Evolutionary conservation across 92 coral and sea anemone genomes (phyloP).

Genomic region (Phenganax subtilis): DNA sequence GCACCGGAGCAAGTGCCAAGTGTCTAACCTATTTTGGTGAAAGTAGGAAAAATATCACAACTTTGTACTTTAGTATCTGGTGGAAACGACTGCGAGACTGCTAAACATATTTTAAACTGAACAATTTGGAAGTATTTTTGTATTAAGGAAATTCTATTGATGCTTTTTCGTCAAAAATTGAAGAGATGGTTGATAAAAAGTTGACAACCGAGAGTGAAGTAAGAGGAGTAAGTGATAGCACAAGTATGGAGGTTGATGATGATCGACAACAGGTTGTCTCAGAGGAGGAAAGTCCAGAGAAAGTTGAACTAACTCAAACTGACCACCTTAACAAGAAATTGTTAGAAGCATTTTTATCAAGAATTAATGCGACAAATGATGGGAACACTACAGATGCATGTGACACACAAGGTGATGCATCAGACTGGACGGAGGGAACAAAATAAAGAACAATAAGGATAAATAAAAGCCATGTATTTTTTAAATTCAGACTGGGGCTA

Average conservation of each 20-base stretch:
- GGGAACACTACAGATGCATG: not conserved
- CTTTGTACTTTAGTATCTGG: not conserved
- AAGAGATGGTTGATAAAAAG: constrained; percentile 29
- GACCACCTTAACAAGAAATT: constrained; percentile 85
- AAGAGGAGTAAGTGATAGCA: not conserved
- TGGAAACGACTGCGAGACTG: not conserved
- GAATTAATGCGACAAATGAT: constrained; percentile 52
- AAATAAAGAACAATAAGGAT: not conserved
- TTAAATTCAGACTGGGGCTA: too few relatives aligned
- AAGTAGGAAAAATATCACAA: too few relatives aligned
- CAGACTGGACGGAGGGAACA: constrained; percentile 24
- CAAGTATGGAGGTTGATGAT: not conserved
- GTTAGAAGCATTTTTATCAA: constrained; percentile 67
- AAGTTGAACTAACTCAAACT: constrained; percentile 75
- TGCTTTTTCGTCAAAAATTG: not conserved
- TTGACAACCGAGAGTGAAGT: not conserved
- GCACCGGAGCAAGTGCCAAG: too few relatives aligned
- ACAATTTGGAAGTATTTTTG: too few relatives aligned
- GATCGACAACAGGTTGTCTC: not conserved
- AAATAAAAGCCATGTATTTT: not conserved
- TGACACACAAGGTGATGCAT: not conserved
- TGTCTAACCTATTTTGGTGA: too few relatives aligned
- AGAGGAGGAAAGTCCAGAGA: constrained; percentile 36
- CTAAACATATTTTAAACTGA: not conserved
- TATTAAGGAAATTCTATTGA: too few relatives aligned